Base-by-base conservation (phyloP, 2,888 invertebrate species). In the Lucinisca nassula region DNA sequence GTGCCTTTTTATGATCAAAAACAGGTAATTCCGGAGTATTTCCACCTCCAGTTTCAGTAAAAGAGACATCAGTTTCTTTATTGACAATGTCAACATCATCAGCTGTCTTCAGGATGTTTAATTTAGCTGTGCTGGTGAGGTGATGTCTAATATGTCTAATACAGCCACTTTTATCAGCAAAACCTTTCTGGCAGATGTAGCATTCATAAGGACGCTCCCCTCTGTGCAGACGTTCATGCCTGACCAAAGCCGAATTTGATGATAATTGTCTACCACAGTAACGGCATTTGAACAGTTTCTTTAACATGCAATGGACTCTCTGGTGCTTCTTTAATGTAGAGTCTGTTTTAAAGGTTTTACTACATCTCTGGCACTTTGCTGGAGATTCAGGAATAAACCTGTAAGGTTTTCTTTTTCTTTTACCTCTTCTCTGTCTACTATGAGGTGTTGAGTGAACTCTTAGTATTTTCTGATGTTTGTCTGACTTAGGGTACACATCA, bases 181-280 rank as follows among this genome's bases (percentile, higher is more conserved):
- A 90, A 12, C 84, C 72, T 81, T 88, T 88, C 55, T 87, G 88
- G 61, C 90, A 90, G n/a, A 90, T 58, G 49, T 88, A 79, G 55
- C 90, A 90, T 45, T 85, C 84, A 49, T 88, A 90, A 0, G 90
- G 90, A n/a, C 87, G 35, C 30, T 88, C 85, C 14, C 90, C 88
- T 24, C 77, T 79, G 38, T 90, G 90, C 10, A 90, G 85, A n/a
- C 90, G 67, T 45, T 88, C 87, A 75, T 90, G 90, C 1, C 90
- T 75, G n/a, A 85, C 84, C 0, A 90, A 70, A 70, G 85, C 87
- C 30, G 85, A 79, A 24, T 84, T 81, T 32, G 90, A 85, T 0
- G 87, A 85, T 6, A 90, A 51, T 79, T 88, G 90, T 78, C 85
- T 90, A 24, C 86, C 87, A 82, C 90, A 90, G 79, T 84, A 90